Evolutionary conservation across 2,888 invertebrate species (phyloP), one percentile per base, ranked within the genome.

Genomic region (Onchidella celtica): DNA sequence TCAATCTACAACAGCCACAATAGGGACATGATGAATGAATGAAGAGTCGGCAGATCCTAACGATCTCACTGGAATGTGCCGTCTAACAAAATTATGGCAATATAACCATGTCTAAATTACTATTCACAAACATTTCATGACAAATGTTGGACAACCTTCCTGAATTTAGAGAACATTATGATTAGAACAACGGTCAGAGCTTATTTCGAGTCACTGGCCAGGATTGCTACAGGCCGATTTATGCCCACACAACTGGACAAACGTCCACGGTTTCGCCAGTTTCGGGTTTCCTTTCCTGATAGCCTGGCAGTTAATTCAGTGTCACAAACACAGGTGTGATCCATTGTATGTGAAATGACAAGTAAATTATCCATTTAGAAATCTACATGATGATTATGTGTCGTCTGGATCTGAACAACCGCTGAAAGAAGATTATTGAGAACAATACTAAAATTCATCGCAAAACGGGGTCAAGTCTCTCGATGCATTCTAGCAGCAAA

Each of bases 401-500:
- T n/a, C n/a, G n/a, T n/a, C n/a, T n/a, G n/a, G n/a, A n/a, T n/a
- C n/a, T n/a, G n/a, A n/a, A n/a, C n/a, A n/a, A n/a, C n/a, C n/a
- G 65, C 29, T 38, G 40, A 27, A 65, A 4, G 32, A 21, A 32
- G 47, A 27, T 6, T 65, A 65, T 47, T 32, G 38, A 65, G 74
- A n/a, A n/a, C n/a, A n/a, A n/a, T 29, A 40, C 76, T 6, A 59
- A 36, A 38, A 29, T 17, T 68, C 6, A 34, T 59, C 57, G 57
- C 27, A 38, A 69, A 68, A 66, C 57, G 59, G 57, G 68, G 77
- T 77, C 68, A 68, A 68, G 66, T 55, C 77, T 69, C 36, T 59
- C 68, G 68, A 68, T 77, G 77, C 77, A 68, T 74, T 68, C 77
- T 68, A 77, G 68, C 57, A 77, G 77, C 77, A 68, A 34, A 72